Evolutionary conservation across 1,140 invertebrate genomes (phyloP), one percentile per base, ranked within the genome.

Genomic region (Drosophila ambigua): DNA sequence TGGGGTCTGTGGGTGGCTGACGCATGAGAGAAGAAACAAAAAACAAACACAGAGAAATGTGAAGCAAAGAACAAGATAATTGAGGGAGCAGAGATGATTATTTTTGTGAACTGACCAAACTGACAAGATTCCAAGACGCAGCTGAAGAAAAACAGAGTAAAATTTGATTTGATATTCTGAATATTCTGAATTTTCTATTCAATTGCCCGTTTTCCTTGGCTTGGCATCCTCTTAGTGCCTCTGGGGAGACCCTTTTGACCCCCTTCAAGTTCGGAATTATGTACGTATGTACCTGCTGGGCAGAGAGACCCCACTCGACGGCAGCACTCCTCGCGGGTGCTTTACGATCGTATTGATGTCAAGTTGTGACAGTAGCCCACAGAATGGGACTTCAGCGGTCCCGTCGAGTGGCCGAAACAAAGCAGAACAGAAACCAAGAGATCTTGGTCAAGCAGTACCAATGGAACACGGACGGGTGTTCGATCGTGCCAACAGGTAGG

Each of bases 331-430:
- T 60, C 31, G 20, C 20, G 20, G 31, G 35, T 60, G 53, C 58
- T 57, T 48, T 54, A 35, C 48, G 72, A 26, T 50, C 46, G 59
- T 68, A 75, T 69, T 71, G 71, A 57, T 80, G 77, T 79, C 77
- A 79, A 79, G 77, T 80, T 79, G 55, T 50, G 71, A 80, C 77
- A 49, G 77, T 80, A 79, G 77, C 77, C 59, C 45, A 43, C 24
- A 51, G 61, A 58, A 75, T 39, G 35, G 35, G 35, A 39, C 35
- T 39, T 39, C 4, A 39, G 11, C 11, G 35, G 9, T 11, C 35
- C 35, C 35, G 35, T 39, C 35, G 35, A 39, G 52, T 31, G 35
- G 52, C 23, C 28, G 11, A 43, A 16, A 31, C 28, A 35, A 39
- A 24, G n/a, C 46, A 52, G 48, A 68, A 41, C 63, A 24, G 2